phyloP scores from a whole-genome alignment of 2,113 vertebrate species.

The Melanerpes formicivorus region DNA sequence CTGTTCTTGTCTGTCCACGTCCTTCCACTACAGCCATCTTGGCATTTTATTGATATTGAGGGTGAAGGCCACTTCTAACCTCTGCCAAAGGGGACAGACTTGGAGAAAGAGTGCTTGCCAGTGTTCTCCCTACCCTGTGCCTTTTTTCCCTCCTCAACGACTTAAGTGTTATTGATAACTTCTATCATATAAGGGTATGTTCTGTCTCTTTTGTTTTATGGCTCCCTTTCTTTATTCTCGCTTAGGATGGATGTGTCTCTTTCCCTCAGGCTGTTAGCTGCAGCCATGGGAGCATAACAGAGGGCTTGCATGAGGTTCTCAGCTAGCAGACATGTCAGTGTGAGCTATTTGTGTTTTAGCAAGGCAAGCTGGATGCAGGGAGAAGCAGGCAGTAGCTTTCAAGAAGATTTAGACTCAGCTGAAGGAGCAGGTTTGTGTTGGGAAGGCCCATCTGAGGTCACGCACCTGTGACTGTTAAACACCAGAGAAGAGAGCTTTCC shows the following conservation, averaged over 20 bases:
- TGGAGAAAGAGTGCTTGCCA: neutral
- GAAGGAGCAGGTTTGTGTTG: neutral
- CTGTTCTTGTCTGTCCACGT: neutral
- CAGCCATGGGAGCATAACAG: rapidly evolving
- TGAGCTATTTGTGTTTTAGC: neutral
- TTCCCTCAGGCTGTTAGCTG: neutral
- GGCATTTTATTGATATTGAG: neutral
- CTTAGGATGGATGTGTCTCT: neutral
- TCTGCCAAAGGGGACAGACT: neutral
- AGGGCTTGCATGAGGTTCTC: neutral
- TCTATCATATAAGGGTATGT: neutral
- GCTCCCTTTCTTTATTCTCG: neutral
- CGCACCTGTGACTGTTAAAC: neutral
- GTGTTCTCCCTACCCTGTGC: rapidly evolving
- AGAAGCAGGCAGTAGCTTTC: neutral
- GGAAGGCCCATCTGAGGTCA: neutral
- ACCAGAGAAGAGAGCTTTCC: neutral
- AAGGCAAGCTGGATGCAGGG: neutral
- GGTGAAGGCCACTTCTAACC: neutral
- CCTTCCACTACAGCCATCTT: neutral
- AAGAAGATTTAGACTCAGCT: neutral
- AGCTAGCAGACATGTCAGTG: neutral
- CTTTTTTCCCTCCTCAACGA: neutral
- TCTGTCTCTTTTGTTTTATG: neutral
- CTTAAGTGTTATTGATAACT: neutral